Evolutionary conservation across 2,888 invertebrate species (phyloP), one percentile per base, ranked within the genome.

Genomic region (Athalia cordata): DNA sequence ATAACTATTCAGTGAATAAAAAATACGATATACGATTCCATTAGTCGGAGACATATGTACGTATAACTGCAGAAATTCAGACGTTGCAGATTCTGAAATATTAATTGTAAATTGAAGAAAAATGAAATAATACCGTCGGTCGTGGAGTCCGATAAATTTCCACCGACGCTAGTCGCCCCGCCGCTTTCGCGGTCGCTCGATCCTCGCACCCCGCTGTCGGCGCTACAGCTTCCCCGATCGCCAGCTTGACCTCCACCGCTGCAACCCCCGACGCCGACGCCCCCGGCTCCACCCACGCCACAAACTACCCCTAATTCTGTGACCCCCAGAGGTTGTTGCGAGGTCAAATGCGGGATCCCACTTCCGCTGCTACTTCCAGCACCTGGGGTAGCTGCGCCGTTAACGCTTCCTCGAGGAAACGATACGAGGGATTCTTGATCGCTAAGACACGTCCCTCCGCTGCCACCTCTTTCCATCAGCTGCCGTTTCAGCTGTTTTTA

Each of bases 401-500:
- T 92, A 65, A 92, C 89, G 83, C 92, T 91, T 80, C 92, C 91
- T 1, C 93, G 90, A 3, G 93, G 92, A 83, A 95, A 93, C 0
- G 95, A 95, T 3, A 95, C 93, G 62, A 96, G 92, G 82, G 95
- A 95, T 91, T 97, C 96, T 84, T 96, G 96, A 90, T 97, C 97
- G 47, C 96, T 96, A 78, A 96, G 92, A 87, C 96, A 96, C 15
- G 87, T 81, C 68, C 88, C 87, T 49, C 86, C 86, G 15, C 85
- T 83, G 11, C 84, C 86, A 9, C 84, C 83, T 3, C 95, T 94
- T 59, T 94, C 94, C 80, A 92, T 93, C 74, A 97, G 91, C 88
- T 97, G 96, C 74, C 90, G 88, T 80, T 89, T 88, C 64, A 90
- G 85, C 90, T 89, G 82, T 64, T 65, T 55, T 11, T 45, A 64